A percentile compares a stretch with the other conserved stretches of the same genome.
phyloP scores from a whole-genome alignment of 2,888 invertebrate species.

The Rapana venosa region DNA sequence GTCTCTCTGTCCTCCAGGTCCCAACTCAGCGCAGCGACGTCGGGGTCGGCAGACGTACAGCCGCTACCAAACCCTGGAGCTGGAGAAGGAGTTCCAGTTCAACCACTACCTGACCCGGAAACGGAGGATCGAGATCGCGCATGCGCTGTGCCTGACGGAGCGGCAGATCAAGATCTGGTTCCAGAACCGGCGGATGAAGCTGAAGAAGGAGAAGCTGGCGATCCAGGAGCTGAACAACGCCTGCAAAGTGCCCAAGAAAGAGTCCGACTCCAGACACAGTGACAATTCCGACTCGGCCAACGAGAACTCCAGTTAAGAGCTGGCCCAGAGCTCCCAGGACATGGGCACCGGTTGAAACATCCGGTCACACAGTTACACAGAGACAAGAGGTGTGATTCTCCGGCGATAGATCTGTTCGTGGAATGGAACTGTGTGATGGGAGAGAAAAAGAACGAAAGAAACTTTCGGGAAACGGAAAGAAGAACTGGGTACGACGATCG shows the following conservation, averaged over 20 bases:
- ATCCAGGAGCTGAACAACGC: constrained; percentile 51
- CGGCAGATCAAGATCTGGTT: constrained; percentile 87
- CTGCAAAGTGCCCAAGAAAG: constrained; percentile 47
- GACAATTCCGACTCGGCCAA: constrained; percentile 48
- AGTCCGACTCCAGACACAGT: constrained; percentile 40
- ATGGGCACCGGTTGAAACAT: no score
- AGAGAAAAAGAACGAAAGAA: no score
- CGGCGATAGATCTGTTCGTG: no score
- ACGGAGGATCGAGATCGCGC: constrained; percentile 97
- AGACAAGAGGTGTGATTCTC: no score
- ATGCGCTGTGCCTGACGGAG: constrained; percentile 96
- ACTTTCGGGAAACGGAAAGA: no score
- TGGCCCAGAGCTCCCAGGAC: no score
- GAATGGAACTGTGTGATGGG: no score
- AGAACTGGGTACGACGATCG: no score
- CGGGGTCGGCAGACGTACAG: constrained; percentile 98
- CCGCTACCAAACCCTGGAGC: constrained; percentile 96
- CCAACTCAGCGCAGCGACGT: constrained; percentile 85
- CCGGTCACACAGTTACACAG: no score
- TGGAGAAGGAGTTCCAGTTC: constrained; percentile 99
- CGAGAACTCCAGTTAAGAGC: constrained; percentile 16
- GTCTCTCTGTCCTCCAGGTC: constrained; percentile 51
- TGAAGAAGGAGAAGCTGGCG: constrained; percentile 89
- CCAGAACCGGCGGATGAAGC: constrained; percentile 98
- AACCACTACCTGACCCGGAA: constrained; percentile 98